Percentiles rank a stretch among this genome's conserved stretches.
Conservation (phyloP, 2,797 vertebrate species). For the Phrynocephalus guinanensis region DNA sequence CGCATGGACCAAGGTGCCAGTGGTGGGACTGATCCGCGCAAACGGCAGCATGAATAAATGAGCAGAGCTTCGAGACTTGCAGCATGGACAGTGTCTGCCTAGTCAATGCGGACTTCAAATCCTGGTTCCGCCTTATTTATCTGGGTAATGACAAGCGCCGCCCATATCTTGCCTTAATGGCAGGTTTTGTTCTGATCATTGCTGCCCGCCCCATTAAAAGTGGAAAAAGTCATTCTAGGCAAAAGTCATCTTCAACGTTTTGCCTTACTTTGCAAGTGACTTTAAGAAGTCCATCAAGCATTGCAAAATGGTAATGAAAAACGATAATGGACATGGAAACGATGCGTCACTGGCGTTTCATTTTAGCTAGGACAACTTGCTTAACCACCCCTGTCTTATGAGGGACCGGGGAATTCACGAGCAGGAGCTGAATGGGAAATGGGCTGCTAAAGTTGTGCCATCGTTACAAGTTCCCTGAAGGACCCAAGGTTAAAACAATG, state of each 20-base stretch:
- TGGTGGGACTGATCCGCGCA: neutral
- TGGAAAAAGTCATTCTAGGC: neutral
- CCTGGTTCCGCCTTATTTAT: neutral
- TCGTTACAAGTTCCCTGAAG: neutral
- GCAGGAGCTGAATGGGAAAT: neutral
- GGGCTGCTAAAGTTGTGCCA: too few relatives aligned
- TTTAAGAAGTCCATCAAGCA: slow-evolving; percentile 7
- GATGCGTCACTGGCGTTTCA: neutral
- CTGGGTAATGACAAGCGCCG: neutral
- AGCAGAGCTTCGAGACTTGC: neutral
- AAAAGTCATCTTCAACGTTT: neutral
- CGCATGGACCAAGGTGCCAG: neutral
- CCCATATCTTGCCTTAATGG: too few relatives aligned
- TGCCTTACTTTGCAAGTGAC: neutral
- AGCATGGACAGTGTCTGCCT: neutral
- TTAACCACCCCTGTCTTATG: slow-evolving; percentile 11
- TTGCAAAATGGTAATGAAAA: neutral
- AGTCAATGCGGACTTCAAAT: neutral
- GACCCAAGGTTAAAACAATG: neutral
- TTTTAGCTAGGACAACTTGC: neutral
- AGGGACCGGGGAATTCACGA: slow-evolving; percentile 3
- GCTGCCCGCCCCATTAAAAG: neutral
- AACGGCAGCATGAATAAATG: neutral
- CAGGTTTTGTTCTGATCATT: too few relatives aligned
- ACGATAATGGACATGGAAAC: neutral